Percentiles rank a stretch among this genome's conserved stretches.
Conservation (phyloP, 2,797 vertebrate species). For the Alcedo atthis region DNA sequence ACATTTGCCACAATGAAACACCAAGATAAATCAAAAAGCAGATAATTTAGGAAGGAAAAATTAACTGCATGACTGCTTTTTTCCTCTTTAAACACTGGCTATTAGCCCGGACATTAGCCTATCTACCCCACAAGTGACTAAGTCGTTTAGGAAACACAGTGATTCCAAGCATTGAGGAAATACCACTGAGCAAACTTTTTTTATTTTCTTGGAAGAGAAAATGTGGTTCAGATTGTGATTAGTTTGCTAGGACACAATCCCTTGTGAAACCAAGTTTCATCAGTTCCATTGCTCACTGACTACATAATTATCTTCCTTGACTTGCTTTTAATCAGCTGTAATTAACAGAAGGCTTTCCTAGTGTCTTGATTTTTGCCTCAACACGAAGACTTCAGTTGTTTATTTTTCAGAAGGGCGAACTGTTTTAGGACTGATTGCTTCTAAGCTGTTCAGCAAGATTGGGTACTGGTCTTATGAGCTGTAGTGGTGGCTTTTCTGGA, state of each 20-base stretch:
- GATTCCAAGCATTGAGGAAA: not conserved
- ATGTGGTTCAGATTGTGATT: not conserved
- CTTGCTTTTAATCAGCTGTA: not conserved
- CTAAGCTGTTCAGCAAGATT: not conserved
- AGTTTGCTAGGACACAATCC: not conserved
- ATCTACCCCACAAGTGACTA: not conserved
- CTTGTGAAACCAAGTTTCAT: not conserved
- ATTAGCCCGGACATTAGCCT: constrained; percentile 23
- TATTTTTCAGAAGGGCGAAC: not conserved
- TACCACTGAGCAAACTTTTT: not conserved
- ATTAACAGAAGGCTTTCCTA: not conserved
- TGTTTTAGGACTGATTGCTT: not conserved
- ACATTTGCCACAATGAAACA: not conserved
- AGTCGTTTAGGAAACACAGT: not conserved
- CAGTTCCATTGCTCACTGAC: not conserved
- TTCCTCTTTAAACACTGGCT: not conserved
- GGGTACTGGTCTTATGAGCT: not conserved
- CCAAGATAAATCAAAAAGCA: constrained; percentile 27
- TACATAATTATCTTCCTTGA: not conserved
- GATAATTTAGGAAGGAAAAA: constrained; percentile 8
- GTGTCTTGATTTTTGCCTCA: not conserved
- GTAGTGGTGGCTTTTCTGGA: not conserved
- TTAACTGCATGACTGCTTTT: not conserved
- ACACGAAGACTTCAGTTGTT: not conserved
- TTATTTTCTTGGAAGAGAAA: not conserved